These are phyloP conservation scores for Gulo gulo DNA, from an alignment of 2,113 vertebrate genomes.

Conservation along the genomic window DNA sequence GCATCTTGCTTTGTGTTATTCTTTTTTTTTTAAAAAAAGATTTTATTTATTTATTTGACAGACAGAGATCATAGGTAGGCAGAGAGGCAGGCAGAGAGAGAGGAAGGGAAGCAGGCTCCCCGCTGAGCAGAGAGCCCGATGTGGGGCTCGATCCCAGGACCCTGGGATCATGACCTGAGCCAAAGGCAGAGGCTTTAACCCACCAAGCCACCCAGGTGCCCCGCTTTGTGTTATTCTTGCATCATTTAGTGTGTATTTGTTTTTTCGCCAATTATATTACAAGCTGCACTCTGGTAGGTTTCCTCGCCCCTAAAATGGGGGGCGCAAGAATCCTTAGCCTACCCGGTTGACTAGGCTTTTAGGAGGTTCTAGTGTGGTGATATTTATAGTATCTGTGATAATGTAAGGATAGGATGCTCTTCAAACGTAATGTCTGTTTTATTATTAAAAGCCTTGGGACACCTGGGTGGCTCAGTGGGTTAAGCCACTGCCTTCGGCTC, in stretches of 20 bases:
- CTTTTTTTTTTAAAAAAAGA: background rate
- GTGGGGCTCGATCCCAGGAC: no score
- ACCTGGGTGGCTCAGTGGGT: no score
- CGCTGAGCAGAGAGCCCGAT: no score
- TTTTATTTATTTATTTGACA: no score
- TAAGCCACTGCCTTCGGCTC: no score
- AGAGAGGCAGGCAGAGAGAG: no score
- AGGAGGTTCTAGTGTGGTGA: background rate
- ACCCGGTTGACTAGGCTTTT: background rate
- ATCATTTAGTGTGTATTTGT: background rate
- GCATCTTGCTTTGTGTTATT: background rate
- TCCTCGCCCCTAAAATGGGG: slow-evolving; percentile 9
- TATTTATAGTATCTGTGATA: background rate
- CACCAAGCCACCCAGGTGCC: no score
- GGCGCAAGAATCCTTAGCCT: slow-evolving; percentile 7
- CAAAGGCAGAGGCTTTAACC: no score
- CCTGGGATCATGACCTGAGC: no score
- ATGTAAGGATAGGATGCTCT: background rate
- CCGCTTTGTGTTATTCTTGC: background rate
- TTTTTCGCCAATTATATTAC: slow-evolving; percentile 11
- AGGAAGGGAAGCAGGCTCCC: no score
- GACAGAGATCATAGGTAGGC: no score
- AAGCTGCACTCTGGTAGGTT: background rate
- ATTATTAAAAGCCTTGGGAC: slow-evolving; percentile 7
- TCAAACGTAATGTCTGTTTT: slow-evolving; percentile 20